Percentiles rank a stretch among this genome's conserved stretches.
phyloP scores from a whole-genome alignment of 2,113 vertebrate genomes.

The Oncorhynchus clarkii region DNA sequence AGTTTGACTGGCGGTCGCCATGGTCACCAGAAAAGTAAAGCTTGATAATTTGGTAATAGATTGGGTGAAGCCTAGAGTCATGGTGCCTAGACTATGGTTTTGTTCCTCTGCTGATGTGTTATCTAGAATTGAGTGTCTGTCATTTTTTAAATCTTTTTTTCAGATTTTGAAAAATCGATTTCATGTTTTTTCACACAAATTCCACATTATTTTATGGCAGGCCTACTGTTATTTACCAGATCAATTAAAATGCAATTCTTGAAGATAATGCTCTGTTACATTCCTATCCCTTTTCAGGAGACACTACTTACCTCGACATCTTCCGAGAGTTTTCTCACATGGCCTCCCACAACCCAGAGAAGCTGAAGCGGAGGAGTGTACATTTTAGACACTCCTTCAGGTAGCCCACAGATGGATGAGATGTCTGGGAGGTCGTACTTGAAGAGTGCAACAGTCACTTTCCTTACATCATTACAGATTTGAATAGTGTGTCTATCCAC shows the following conservation, averaged over 20 bases:
- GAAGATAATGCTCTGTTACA: neutral
- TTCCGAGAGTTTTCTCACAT: conserved; percentile 88
- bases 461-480: neutral
- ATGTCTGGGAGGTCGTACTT: conserved; percentile 22
- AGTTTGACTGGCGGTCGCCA: conserved; percentile 53
- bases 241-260: neutral
- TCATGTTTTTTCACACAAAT: too few species aligned
- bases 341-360: conserved; percentile 86
- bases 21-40: conserved; percentile 50
- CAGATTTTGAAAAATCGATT: too few species aligned
- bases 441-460: conserved; percentile 25
- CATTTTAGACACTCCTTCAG: conserved; percentile 83
- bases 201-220: neutral
- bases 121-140: neutral
- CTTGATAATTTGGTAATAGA: conserved; percentile 52
- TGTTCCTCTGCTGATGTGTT: conserved; percentile 14
- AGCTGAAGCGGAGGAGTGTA: conserved; percentile 80
- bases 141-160: too few species aligned
- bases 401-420: conserved; percentile 49
- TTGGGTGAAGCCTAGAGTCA: conserved; percentile 39
- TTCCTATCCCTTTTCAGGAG: conserved; percentile 68
- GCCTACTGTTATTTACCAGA: neutral
- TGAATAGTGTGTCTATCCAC: too few species aligned
- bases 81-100: conserved; percentile 37
- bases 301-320: conserved; percentile 86